phyloP scores from a whole-genome alignment of 2,113 vertebrate species.

The Puntigrus tetrazona region DNA sequence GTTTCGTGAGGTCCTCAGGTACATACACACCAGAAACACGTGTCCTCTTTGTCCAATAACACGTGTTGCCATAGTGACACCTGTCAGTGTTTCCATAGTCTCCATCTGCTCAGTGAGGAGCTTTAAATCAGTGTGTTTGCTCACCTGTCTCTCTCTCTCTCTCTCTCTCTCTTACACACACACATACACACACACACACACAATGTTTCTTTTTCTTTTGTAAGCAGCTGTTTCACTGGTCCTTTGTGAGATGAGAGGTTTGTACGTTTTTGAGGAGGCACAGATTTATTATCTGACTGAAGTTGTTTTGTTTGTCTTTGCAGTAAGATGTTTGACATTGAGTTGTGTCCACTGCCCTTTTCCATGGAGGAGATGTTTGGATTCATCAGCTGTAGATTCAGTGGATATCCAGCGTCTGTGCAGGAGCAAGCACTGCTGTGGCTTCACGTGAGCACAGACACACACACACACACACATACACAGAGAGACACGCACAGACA shows the following conservation, averaged over 20 bases:
- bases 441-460: constrained; percentile 90
- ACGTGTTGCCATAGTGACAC: no score
- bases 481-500: neutral
- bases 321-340: constrained; percentile 99
- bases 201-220: neutral
- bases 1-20: constrained; percentile 97
- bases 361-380: constrained; percentile 99
- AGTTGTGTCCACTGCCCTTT: constrained; percentile 96
- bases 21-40: constrained; percentile 21
- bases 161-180: no score
- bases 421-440: constrained; percentile 97
- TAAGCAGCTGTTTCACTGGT: neutral
- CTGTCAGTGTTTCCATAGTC: neutral
- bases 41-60: neutral
- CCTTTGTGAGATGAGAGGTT: neutral
- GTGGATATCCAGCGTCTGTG: constrained; percentile 94
- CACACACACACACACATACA: constrained; percentile 32
- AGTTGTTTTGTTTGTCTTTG: constrained; percentile 42
- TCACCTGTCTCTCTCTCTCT: neutral
- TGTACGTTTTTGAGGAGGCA: neutral
- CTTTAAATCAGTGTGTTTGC: neutral
- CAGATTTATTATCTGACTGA: neutral
- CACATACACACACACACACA: no score
- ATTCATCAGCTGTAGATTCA: constrained; percentile 98
- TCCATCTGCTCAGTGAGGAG: neutral